Evolutionary conservation across 2,888 invertebrate species (phyloP).

Genomic region (Bunonema sp.): DNA sequence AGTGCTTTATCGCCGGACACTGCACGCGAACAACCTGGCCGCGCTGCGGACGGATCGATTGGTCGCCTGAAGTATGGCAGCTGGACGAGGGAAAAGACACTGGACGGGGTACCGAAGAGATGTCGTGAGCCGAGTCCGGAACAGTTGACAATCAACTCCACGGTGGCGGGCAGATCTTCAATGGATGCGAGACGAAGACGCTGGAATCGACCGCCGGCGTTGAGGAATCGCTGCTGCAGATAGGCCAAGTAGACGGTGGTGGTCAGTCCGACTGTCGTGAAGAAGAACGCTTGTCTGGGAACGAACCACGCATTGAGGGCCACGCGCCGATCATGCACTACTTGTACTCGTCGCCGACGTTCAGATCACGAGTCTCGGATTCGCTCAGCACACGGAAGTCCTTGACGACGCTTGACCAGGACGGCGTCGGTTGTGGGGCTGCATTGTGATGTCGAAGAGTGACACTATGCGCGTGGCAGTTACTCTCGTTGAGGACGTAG

Average conservation of each 20-base stretch:
- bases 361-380: neutral
- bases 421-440: neutral
- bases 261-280: too few relatives aligned
- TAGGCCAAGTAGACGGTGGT: too few relatives aligned
- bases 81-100: neutral
- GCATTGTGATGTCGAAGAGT: too few relatives aligned
- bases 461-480: too few relatives aligned
- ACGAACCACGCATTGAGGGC: too few relatives aligned
- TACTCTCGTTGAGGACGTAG: neutral
- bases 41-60: constrained; percentile 53
- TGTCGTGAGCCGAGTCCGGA: constrained; percentile 59
- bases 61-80: constrained; percentile 52
- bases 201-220: too few relatives aligned
- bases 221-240: too few relatives aligned
- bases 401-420: constrained; percentile 2
- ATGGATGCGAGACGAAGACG: too few relatives aligned
- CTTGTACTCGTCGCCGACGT: constrained; percentile 1
- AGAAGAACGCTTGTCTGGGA: too few relatives aligned
- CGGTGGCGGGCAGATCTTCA: too few relatives aligned
- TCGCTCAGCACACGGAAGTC: constrained; percentile 2
- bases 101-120: constrained; percentile 49
- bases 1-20: constrained; percentile 54
- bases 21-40: constrained; percentile 12
- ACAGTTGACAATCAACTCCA: constrained; percentile 67
- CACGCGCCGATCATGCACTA: constrained; percentile 50